Percentiles rank a stretch among this genome's conserved stretches.
These are phyloP conservation scores for Leuciscus waleckii DNA, from an alignment of 2,797 vertebrate genomes.

Conservation along the genomic window DNA sequence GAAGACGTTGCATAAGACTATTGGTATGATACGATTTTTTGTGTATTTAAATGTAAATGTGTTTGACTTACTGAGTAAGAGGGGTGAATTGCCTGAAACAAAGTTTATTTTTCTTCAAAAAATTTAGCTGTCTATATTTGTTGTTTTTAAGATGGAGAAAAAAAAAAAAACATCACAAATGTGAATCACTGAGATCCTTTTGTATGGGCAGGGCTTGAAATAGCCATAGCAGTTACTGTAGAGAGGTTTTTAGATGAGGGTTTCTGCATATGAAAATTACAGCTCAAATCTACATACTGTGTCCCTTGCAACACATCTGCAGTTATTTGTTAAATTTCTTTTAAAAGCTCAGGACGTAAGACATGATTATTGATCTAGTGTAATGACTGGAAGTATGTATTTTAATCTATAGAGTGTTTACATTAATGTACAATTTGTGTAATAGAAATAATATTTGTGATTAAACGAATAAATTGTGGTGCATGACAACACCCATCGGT, in stretches of 20 bases:
- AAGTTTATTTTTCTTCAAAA: constrained; percentile 62
- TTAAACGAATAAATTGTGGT: constrained; percentile 71
- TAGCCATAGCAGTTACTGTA: constrained; percentile 12
- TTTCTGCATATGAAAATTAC: constrained; percentile 22
- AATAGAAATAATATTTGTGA: constrained; percentile 76
- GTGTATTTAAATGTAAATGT: constrained; percentile 69
- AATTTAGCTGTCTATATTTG: constrained; percentile 55
- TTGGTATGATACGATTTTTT: constrained; percentile 67
- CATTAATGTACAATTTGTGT: constrained; percentile 84
- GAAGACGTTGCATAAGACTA: constrained; percentile 68
- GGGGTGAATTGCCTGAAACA: constrained; percentile 60
- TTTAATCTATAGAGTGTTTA: constrained; percentile 84
- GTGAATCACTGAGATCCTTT: constrained; percentile 33
- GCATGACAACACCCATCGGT: constrained; percentile 76
- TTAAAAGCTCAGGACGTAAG: constrained; percentile 89
- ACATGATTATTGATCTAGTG: constrained; percentile 77
- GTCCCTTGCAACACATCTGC: constrained; percentile 45
- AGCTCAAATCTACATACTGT: constrained; percentile 42
- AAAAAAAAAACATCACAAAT: not conserved
- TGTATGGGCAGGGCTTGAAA: constrained; percentile 17
- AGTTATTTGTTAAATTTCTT: constrained; percentile 61
- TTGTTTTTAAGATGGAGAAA: constrained; percentile 48
- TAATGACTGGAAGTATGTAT: constrained; percentile 82
- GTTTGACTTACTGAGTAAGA: constrained; percentile 19
- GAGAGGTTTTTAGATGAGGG: constrained; percentile 55